Evolutionary conservation across 2,888 invertebrate species (phyloP).

Genomic region (Dromius quadrimaculatus): DNA sequence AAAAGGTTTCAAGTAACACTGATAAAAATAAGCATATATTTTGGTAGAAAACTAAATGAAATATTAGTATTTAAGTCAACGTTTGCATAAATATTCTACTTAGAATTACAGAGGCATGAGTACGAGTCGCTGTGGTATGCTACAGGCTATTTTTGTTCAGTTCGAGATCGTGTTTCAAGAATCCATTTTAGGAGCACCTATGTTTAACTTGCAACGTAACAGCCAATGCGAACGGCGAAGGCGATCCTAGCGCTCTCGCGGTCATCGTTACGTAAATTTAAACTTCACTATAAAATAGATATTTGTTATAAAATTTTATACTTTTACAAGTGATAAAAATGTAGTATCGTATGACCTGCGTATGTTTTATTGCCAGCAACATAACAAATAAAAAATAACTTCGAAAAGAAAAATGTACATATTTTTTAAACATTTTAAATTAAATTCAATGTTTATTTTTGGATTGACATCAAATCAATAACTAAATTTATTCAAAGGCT

Average conservation of each 20-base stretch:
- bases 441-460: too few relatives aligned
- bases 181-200: constrained; percentile 76
- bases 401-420: too few relatives aligned
- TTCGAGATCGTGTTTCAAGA: constrained; percentile 74
- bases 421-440: too few relatives aligned
- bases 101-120: constrained; percentile 32
- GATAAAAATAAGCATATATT: constrained; percentile 26
- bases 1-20: constrained; percentile 1
- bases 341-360: background rate
- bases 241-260: constrained; percentile 55
- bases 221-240: constrained; percentile 60
- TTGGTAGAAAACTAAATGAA: constrained; percentile 20
- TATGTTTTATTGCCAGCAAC: background rate
- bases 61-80: constrained; percentile 16
- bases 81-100: constrained; percentile 33
- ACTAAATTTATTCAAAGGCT: too few relatives aligned
- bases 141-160: constrained; percentile 69
- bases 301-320: background rate
- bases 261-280: constrained; percentile 55
- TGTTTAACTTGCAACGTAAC: constrained; percentile 63
- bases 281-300: constrained; percentile 4
- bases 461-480: too few relatives aligned
- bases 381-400: too few relatives aligned
- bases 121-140: constrained; percentile 55
- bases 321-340: background rate